These are phyloP conservation scores for Parotia lawesii DNA, from an alignment of 2,113 vertebrate genomes.

Conservation along the genomic window DNA sequence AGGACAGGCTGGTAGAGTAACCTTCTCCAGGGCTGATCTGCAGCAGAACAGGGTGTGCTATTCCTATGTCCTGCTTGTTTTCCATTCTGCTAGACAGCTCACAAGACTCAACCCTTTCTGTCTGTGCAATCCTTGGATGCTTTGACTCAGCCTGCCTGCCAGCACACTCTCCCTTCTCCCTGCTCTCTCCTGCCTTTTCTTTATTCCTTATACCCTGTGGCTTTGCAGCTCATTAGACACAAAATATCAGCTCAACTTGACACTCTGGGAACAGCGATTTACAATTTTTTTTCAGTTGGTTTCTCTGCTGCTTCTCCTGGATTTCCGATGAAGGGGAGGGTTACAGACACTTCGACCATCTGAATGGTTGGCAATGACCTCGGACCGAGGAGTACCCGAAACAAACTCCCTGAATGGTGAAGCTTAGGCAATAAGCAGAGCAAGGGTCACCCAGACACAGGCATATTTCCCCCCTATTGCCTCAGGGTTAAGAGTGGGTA, in stretches of 20 bases:
- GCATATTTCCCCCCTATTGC: neutral
- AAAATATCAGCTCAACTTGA: conserved; percentile 26
- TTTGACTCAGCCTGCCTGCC: neutral
- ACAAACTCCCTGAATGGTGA: conserved; percentile 10
- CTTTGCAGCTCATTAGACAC: conserved; percentile 42
- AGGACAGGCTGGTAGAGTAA: neutral
- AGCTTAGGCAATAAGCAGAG: conserved; percentile 17
- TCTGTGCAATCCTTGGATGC: neutral
- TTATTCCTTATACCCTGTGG: neutral
- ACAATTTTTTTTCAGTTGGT: conserved; percentile 15
- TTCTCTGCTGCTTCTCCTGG: neutral
- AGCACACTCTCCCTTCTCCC: neutral
- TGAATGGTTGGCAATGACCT: conserved; percentile 32
- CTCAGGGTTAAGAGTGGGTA: conserved; percentile 57
- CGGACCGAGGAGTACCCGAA: neutral
- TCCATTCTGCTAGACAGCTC: neutral
- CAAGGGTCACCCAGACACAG: conserved; percentile 10
- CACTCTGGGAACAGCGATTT: neutral
- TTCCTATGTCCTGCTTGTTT: neutral
- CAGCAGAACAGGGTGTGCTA: neutral
- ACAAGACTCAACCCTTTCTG: neutral
- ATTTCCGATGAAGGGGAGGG: neutral
- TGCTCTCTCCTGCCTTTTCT: neutral
- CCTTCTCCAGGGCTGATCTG: neutral
- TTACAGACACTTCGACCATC: conserved; percentile 10